phyloP scores from a whole-genome alignment of 1,140 invertebrate species.

The Drosophila sulfurigaster region DNA sequence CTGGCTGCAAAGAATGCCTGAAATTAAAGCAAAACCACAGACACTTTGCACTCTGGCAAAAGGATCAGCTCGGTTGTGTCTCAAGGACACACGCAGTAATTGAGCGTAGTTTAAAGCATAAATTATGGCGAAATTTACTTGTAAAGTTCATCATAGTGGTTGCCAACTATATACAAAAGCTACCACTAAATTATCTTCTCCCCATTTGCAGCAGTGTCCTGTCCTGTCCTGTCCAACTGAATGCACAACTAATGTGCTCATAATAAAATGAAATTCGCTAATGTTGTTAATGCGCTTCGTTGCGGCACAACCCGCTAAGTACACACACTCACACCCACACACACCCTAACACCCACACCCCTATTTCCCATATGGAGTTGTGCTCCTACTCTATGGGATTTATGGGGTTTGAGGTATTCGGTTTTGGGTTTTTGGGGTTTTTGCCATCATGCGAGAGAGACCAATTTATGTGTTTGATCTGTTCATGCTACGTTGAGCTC shows the following conservation, averaged over 20 bases:
- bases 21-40: slow-evolving; percentile 33
- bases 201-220: slow-evolving; percentile 27
- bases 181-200: not conserved
- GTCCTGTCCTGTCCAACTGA: slow-evolving; percentile 11
- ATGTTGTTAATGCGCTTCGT: slow-evolving; percentile 43
- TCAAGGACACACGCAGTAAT: slow-evolving; percentile 25
- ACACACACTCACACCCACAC: slow-evolving; percentile 10
- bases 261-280: slow-evolving; percentile 49
- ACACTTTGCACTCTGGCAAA: not conserved
- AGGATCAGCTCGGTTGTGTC: slow-evolving; percentile 31
- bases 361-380: not conserved
- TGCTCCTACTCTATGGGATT: not conserved
- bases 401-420: not conserved
- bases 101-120: slow-evolving; percentile 4
- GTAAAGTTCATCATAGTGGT: not conserved
- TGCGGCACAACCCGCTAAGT: slow-evolving; percentile 33
- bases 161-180: not conserved
- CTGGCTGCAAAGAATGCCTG: not conserved
- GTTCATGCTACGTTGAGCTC: slow-evolving; percentile 68
- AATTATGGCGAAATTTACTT: not conserved
- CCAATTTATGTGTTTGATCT: slow-evolving; percentile 77
- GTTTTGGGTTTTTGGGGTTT: slow-evolving; percentile 16
- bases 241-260: slow-evolving; percentile 47
- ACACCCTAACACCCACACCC: not conserved
- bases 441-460: slow-evolving; percentile 13